phyloP scores from a whole-genome alignment of 2,888 invertebrate genomes.

The Cenopis cana region DNA sequence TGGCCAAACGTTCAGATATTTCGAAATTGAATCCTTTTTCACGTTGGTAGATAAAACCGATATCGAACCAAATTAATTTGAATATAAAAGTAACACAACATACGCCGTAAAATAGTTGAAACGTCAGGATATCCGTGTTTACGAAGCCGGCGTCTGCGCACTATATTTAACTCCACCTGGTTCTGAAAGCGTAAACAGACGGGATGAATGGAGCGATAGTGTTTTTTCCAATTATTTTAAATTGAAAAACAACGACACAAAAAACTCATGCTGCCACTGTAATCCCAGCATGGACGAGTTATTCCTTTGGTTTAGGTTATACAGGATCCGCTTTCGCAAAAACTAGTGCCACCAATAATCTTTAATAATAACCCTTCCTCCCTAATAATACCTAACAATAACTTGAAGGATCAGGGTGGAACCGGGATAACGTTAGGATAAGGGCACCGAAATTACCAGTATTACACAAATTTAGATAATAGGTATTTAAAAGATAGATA shows the following conservation, averaged over 20 bases:
- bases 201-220: constrained; percentile 10
- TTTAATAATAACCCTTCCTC: too few species aligned
- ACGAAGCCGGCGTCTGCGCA: constrained; percentile 16
- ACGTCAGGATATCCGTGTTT: constrained; percentile 33
- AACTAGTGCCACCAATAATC: too few species aligned
- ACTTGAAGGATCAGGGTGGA: too few species aligned
- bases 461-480: too few species aligned
- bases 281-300: not conserved
- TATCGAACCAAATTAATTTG: constrained; percentile 9
- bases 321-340: not conserved
- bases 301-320: not conserved
- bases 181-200: constrained; percentile 31
- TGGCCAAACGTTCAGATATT: not conserved
- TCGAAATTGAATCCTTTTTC: not conserved
- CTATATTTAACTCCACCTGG: constrained; percentile 36
- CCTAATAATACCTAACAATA: too few species aligned
- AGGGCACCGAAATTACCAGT: not conserved
- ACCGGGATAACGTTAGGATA: not conserved
- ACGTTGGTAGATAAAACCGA: not conserved
- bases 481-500: too few species aligned
- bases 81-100: constrained; percentile 31
- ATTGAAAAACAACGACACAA: not conserved
- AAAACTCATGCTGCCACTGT: not conserved
- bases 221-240: constrained; percentile 3
- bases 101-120: constrained; percentile 26